Base-by-base conservation (phyloP, 2,888 invertebrate species). In the Zygogramma bicolorata region DNA sequence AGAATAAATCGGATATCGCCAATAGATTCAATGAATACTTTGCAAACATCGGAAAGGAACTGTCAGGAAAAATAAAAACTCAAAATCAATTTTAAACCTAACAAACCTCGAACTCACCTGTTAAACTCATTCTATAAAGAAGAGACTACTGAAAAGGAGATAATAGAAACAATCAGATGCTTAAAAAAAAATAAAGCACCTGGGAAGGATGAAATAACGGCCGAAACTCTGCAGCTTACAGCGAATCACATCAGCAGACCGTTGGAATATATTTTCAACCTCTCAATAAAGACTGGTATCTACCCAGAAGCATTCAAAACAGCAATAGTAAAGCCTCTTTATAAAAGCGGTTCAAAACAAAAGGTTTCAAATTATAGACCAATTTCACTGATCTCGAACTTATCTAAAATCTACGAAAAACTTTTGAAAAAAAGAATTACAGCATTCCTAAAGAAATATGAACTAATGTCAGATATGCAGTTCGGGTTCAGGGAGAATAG, bases 101-200 rank as follows among this genome's bases (percentile, higher is more conserved):
- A 40, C 40, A 40, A 40, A 40, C 40, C 40, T n/a, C 10, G 13
- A n/a, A 40, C 1, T 10, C 13, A 13, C 13, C 40, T 0, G 3
- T n/a, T 59, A 15, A 31, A 59, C 15, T 29, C 59, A 59, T 59
- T 31, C 15, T 31, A 8, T n/a, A 8, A 5, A 15, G 29, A 34
- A 59, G 59, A 59, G 20, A 59, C 31, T 8, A 60, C 22, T 46
- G 46, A 40, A 58, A 15, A 81, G 84, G 0, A 83, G 84, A 46
- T 81, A 53, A 6, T 15, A 5, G 22, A 27, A 63, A 49, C 49
- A 15, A 69, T 58, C 10, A 18, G 22, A 25, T 8, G 13, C 22
- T 38, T 69, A n/a, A 6, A 69, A 69, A 63, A 49, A 31, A 68
- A 68, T n/a, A 53, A 42, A 34, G 62, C 53, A 46, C 53, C 62